Evolutionary conservation across 2,797 vertebrate species (phyloP).

Genomic region (Ara ararauna): DNA sequence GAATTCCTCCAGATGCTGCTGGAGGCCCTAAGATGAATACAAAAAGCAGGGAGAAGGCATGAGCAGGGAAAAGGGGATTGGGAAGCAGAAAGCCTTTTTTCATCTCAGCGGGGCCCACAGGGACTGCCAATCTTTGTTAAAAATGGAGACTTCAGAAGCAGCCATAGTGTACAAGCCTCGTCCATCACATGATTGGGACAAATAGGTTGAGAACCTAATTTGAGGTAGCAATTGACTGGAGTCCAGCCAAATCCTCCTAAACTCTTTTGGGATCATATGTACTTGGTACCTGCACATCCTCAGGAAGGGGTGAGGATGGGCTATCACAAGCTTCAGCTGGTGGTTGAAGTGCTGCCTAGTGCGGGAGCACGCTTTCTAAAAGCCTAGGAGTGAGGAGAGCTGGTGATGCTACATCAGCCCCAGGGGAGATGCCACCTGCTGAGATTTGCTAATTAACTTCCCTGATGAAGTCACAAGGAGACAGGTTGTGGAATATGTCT

Average conservation of each 20-base stretch:
- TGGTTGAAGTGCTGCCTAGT: background rate
- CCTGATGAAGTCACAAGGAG: background rate
- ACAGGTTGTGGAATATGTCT: background rate
- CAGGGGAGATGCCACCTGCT: accelerated
- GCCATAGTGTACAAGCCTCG: background rate
- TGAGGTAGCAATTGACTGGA: conserved; percentile 26
- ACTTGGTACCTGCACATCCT: background rate
- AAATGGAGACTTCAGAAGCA: conserved; percentile 29
- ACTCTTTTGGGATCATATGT: background rate
- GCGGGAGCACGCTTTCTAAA: background rate
- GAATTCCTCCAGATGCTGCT: conserved; percentile 60
- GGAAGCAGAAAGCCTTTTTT: conserved; percentile 43
- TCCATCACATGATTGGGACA: conserved; percentile 5
- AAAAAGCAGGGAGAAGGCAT: conserved; percentile 35
- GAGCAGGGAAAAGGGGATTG: background rate
- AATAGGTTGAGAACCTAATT: conserved; percentile 27
- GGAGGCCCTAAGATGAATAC: conserved; percentile 60
- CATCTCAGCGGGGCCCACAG: background rate
- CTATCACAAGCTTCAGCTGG: accelerated
- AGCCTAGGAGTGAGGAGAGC: background rate
- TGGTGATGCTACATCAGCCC: background rate
- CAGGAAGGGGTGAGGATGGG: background rate
- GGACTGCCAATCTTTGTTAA: conserved; percentile 55
- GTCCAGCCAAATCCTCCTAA: background rate
- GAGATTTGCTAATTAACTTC: background rate